Evolutionary conservation across 1,140 invertebrate genomes (phyloP).

Genomic region (Eriosoma lanigerum): DNA sequence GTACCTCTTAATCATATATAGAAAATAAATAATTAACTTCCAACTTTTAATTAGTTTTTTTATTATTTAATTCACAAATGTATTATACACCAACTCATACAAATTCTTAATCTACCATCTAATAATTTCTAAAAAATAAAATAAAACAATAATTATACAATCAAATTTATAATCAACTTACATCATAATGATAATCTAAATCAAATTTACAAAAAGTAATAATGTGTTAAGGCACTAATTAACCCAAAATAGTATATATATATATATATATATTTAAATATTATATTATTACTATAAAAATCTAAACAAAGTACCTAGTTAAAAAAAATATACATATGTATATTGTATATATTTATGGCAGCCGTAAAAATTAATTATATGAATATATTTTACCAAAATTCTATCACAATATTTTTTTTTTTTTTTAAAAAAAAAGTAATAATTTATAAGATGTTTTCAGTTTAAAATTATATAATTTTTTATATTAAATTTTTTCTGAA

Average conservation of each 20-base stretch:
- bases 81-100: constrained; percentile 47
- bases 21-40: no score
- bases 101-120: constrained; percentile 32
- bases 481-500: no score
- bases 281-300: constrained; percentile 41
- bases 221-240: constrained; percentile 49
- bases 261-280: constrained; percentile 25
- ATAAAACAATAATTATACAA: constrained; percentile 45
- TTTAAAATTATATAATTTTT: no score
- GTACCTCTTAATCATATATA: no score
- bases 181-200: constrained; percentile 33
- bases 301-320: constrained; percentile 37
- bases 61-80: constrained; percentile 47
- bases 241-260: constrained; percentile 49
- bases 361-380: constrained; percentile 30
- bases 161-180: constrained; percentile 12
- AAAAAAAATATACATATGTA: constrained; percentile 2
- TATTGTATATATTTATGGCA: constrained; percentile 33
- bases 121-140: constrained; percentile 35
- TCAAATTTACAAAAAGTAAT: constrained; percentile 38
- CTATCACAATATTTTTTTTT: constrained; percentile 50
- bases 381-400: constrained; percentile 22
- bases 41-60: neutral
- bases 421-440: neutral
- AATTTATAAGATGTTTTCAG: no score